Percentiles rank a stretch among this genome's conserved stretches.
Evolutionary conservation across 2,888 invertebrate genomes (phyloP).

Genomic region (Idaea biselata): DNA sequence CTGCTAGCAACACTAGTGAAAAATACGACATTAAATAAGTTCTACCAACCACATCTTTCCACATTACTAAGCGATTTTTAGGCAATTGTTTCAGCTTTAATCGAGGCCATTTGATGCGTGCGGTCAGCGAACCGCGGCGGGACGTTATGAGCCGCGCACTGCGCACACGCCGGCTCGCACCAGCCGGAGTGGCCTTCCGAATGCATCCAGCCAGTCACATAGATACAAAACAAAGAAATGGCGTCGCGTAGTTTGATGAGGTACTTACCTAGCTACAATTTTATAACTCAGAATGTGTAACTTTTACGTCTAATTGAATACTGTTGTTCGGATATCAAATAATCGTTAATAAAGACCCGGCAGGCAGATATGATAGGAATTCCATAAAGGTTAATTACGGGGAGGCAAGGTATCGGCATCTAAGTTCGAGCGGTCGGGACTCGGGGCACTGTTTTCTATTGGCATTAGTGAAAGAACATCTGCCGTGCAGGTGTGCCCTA

Average conservation of each 20-base stretch:
- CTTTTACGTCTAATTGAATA: neutral
- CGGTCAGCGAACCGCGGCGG: constrained; percentile 62
- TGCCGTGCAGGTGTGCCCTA: constrained; percentile 63
- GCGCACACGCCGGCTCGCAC: constrained; percentile 34
- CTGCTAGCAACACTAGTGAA: neutral
- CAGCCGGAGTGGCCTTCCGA: constrained; percentile 31
- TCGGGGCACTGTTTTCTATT: constrained; percentile 23
- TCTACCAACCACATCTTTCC: too few relatives aligned
- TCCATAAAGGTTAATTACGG: neutral
- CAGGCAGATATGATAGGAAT: constrained; percentile 7
- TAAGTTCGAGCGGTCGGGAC: constrained; percentile 20
- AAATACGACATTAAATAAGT: neutral
- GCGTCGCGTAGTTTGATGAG: neutral
- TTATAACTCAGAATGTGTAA: neutral
- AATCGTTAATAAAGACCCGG: constrained; percentile 7
- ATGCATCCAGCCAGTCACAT: neutral
- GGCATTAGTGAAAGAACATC: constrained; percentile 44
- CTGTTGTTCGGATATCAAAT: neutral
- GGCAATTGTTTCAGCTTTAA: constrained; percentile 23
- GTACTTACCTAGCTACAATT: neutral
- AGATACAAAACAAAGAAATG: neutral
- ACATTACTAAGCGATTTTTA: constrained; percentile 15
- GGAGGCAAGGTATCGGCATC: constrained; percentile 4
- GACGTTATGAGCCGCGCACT: constrained; percentile 38
- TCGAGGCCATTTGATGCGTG: constrained; percentile 33